These are phyloP conservation scores for Apomyelois bistriatella DNA, from an alignment of 2,888 invertebrate genomes.

Conservation along the genomic window DNA sequence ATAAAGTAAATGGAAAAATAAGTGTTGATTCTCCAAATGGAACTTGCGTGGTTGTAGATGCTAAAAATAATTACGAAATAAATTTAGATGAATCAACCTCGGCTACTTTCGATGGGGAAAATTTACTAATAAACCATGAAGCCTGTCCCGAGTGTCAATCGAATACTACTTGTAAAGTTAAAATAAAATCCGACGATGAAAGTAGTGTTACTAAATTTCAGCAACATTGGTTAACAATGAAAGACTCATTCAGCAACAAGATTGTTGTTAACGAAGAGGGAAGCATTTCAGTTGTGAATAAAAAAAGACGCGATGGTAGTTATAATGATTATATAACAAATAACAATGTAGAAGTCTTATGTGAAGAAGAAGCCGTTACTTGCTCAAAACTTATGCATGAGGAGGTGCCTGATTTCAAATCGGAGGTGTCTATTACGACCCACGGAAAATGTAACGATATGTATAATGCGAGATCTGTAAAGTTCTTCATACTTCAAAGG, in stretches of 20 bases:
- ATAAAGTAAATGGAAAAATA: constrained; percentile 50
- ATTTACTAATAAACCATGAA: constrained; percentile 48
- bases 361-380: not conserved
- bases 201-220: constrained; percentile 35
- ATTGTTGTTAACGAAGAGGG: constrained; percentile 60
- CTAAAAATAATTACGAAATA: constrained; percentile 48
- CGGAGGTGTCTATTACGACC: constrained; percentile 35
- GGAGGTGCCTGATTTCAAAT: constrained; percentile 15
- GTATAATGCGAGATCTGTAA: constrained; percentile 46
- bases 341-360: not conserved
- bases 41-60: constrained; percentile 41
- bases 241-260: constrained; percentile 57
- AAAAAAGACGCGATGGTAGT: constrained; percentile 27
- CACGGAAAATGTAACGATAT: constrained; percentile 55
- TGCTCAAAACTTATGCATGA: not conserved
- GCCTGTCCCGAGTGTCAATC: constrained; percentile 52
- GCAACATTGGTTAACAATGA: constrained; percentile 55
- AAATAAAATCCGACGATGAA: constrained; percentile 39
- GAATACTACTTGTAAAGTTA: constrained; percentile 49
- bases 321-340: constrained; percentile 19
- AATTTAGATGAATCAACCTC: constrained; percentile 48
- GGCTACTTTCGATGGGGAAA: constrained; percentile 54
- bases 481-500: constrained; percentile 61
- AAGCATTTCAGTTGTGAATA: constrained; percentile 40
- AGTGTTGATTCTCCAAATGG: constrained; percentile 58